Base-by-base conservation (phyloP, 2,113 vertebrate genomes). In the Pomatostomus ruficeps region DNA sequence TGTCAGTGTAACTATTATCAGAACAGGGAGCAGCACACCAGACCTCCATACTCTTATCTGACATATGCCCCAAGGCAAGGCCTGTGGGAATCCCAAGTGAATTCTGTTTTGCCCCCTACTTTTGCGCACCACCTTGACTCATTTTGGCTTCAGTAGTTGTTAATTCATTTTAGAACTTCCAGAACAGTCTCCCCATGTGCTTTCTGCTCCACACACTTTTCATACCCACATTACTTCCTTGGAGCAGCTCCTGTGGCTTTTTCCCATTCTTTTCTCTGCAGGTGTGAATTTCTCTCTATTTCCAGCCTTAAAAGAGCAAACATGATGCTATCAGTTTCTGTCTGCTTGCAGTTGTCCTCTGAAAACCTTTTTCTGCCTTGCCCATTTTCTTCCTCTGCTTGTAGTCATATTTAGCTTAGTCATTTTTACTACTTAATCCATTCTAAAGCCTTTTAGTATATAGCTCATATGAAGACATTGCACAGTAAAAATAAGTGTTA, bases 391-490 rank as follows among this genome's bases (percentile, higher is more conserved):
- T 90, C 19, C 33, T 70, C 55, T 86, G 21, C 72, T 88, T 83
- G 18, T 70, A 83, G 36, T 70, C 75, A 28, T 92, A 83, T 83
- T 77, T 92, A 93, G 51, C 33, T 54, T 63, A 62, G 67, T 71
- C 13, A 52, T 80, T 95, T 96, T 94, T 96, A 95, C 91, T 86
- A 74, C 92, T 88, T 92, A 92, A 88, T 80, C 88, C 46, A 85
- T 94, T 83, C 76, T 58, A 54, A 93, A 96, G 63, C 28, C 55
- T 80, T 96, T 77, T 66, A 93, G 63, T 83, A 77, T 93, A 73
- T 62, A 77, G 42, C 63, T 92, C 23, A 31, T 54, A 77, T 75
- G 57, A 92, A 94, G 82, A 86, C 3, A 24, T 80, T 42, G 38
- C 67, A 54, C 33, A 17, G 46, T 76, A 77, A 62, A 90, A 95